Evolutionary conservation across 1,140 invertebrate species (phyloP), one percentile per base, ranked within the genome.

Genomic region (Atta texana): DNA sequence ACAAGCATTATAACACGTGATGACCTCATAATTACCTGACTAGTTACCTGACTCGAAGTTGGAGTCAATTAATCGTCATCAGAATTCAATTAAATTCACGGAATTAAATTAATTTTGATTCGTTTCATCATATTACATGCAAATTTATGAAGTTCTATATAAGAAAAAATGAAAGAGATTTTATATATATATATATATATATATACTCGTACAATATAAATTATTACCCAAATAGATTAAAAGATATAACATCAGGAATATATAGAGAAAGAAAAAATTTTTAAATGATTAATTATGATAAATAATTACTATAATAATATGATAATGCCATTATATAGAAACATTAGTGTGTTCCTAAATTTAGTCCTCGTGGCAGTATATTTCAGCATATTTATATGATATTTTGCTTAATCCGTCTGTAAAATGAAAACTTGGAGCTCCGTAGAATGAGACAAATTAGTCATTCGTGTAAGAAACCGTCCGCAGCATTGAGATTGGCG

Each of bases 401-500:
- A 16, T 49, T 44, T 68, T 31, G 31, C 49, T 55, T 24, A 71
- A 57, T 44, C 71, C 69, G 24, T 63, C 8, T 6, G n/a, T 34
- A 84, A 84, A 82, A 82, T 71, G 55, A 49, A 61, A 68, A 44
- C 61, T 49, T 18, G 24, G 31, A 12, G 57, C 16, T 49, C 14
- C 21, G 6, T 24, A 8, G 21, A 66, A 39, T 31, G 34, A 82
- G 16, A 51, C 80, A 69, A 61, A 31, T 82, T 59, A 75, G 39
- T 84, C 80, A 84, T 61, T 63, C 55, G 39, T 59, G 69, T 72
- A 31, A 74, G 72, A 84, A 84, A 51, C 55, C 39, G 53, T 59
- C 24, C 28, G 34, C 34, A 69, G 31, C 55, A 84, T 84, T 75
- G 80, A 84, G 28, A 63, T 1, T 21, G 39, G 8, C 39, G 28